These are phyloP conservation scores for Eudasyphora cyanicolor DNA, from an alignment of 2,888 invertebrate species.

Conservation along the genomic window DNA sequence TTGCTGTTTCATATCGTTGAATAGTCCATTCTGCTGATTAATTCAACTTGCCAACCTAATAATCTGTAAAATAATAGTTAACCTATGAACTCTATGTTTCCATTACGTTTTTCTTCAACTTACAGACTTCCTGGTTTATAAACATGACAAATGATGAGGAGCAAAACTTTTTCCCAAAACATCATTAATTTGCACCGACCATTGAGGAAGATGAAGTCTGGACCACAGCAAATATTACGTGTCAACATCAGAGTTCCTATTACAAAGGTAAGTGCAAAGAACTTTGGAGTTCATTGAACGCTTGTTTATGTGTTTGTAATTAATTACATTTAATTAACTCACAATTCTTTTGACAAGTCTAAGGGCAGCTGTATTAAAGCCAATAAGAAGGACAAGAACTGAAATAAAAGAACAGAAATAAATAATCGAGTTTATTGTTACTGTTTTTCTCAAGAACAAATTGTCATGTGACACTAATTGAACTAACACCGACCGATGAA, in stretches of 20 bases:
- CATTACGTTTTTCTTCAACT: not conserved
- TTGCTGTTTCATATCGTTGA: no score
- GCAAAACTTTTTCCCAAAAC: not conserved
- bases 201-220: not conserved
- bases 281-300: not conserved
- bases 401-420: no score
- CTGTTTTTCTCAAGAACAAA: no score
- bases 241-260: no score
- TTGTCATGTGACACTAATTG: no score
- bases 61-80: not conserved
- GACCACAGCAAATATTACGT: not conserved
- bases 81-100: not conserved
- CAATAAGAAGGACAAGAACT: no score
- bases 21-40: no score
- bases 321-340: conserved; percentile 48
- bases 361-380: no score
- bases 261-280: not conserved
- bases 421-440: no score
- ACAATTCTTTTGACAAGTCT: conserved; percentile 39
- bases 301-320: conserved; percentile 21
- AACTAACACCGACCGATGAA: no score
- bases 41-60: no score
- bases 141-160: not conserved
- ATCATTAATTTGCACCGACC: not conserved
- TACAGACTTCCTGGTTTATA: not conserved